Percentiles rank a stretch among this genome's conserved stretches.
Conservation (phyloP, 92 coral and sea anemone species). For the Umimayanthus chanpuru region DNA sequence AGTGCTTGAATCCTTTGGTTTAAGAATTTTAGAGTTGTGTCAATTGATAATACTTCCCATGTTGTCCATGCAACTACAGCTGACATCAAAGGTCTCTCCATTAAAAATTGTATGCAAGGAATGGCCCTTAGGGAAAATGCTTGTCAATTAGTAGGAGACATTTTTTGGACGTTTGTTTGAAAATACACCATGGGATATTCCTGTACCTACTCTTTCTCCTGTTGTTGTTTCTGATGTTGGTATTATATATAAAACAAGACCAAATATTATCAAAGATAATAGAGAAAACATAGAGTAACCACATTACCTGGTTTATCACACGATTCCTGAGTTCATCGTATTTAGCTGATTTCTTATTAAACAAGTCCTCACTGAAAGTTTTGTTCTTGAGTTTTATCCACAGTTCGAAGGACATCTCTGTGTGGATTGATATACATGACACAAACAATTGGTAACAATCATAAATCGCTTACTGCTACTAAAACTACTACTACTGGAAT, state of each 20-base stretch:
- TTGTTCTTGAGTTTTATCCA: slow-evolving; percentile 38
- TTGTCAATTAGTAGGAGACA: no score
- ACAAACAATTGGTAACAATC: neutral
- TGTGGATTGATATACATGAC: neutral
- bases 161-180: no score
- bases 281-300: neutral
- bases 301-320: slow-evolving; percentile 24
- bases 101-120: no score
- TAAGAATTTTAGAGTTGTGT: no score
- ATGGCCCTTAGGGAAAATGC: no score
- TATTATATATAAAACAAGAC: neutral
- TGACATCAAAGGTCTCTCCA: no score
- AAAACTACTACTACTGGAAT: neutral
- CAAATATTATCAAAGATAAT: neutral
- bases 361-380: neutral
- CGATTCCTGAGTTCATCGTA: slow-evolving; percentile 5
- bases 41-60: no score
- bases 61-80: no score
- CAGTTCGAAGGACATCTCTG: slow-evolving; percentile 34
- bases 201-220: no score
- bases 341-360: neutral
- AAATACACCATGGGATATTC: no score
- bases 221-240: no score
- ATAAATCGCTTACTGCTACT: neutral
- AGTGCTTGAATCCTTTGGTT: no score